Base-by-base conservation (phyloP, 2,888 invertebrate species). In the Gandaritis pyraliata region DNA sequence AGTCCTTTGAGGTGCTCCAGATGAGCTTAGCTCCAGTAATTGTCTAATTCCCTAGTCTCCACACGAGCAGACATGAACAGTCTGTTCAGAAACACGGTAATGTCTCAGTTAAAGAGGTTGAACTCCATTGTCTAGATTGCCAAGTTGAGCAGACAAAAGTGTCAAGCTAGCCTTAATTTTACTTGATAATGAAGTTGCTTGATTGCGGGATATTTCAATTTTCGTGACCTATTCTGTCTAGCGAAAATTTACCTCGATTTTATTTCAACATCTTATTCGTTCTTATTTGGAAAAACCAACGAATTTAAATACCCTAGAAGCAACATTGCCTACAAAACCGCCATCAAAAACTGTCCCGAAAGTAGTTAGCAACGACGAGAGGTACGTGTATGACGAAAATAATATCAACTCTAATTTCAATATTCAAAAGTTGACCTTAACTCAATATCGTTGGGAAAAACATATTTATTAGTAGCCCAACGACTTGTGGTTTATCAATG, bases 11-110 rank as follows among this genome's bases (percentile, higher is more conserved):
- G 70, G 69, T 71, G 57, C 66, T 74, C 53, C 54, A 69, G 66
- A 68, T 64, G 57, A 61, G 50, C 56, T 48, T 58, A 54, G 67
- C 58, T 66, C 67, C 67, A 64, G 66, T 75, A 74, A 77, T 73
- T 73, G 71, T 73, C 71, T 74, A 72, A 74, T 76, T 75, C 73
- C 71, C 62, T 58, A 65, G 66, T 71, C 72, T 77, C 68, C 62
- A 68, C 70, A 66, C 61, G 65, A 75, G 64, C 66, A 64, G 63
- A 50, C 58, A 58, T 48, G 49, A 49, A 12, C 12, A 18, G 13
- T 10, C 30, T 49, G 30, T 49, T 36, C 61, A 43, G 23, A 46
- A 45, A 52, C 41, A 29, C 50, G 29, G 13, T 48, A 61, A 56
- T 58, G 55, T 47, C 55, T 54, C 46, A 46, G 18, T 45, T 51